Evolutionary conservation across 2,888 invertebrate genomes (phyloP).

Genomic region (Protophormia terraenovae): DNA sequence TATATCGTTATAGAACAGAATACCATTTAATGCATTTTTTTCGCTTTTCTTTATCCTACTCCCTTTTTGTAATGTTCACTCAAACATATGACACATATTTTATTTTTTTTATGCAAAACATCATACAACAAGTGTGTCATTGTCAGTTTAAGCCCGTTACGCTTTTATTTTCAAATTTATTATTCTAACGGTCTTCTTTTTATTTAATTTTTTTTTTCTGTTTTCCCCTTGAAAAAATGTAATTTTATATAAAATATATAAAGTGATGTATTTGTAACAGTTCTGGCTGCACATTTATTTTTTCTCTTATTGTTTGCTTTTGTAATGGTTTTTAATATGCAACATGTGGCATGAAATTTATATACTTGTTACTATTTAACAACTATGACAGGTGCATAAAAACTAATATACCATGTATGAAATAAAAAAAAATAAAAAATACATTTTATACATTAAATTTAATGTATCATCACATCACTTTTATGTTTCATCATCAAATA

Average conservation of each 20-base stretch:
- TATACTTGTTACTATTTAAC: slow-evolving; percentile 63
- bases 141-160: slow-evolving; percentile 35
- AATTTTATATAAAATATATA: slow-evolving; percentile 21
- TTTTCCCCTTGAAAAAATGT: not conserved
- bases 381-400: slow-evolving; percentile 64
- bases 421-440: not conserved
- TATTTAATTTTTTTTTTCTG: not conserved
- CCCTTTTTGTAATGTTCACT: not conserved
- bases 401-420: slow-evolving; percentile 44
- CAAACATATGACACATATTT: not conserved
- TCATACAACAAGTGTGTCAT: slow-evolving; percentile 9
- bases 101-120: no score
- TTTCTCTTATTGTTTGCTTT: not conserved
- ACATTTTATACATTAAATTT: slow-evolving; percentile 35
- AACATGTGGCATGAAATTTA: slow-evolving; percentile 60
- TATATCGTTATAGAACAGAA: not conserved
- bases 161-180: slow-evolving; percentile 11
- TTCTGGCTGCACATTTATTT: not conserved
- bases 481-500: slow-evolving; percentile 31
- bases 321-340: slow-evolving; percentile 37
- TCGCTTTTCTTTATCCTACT: not conserved
- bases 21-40: not conserved
- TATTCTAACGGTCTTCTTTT: not conserved
- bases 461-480: slow-evolving; percentile 50
- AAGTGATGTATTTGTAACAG: slow-evolving; percentile 40